Evolutionary conservation across 2,797 vertebrate genomes (phyloP).

Genomic region (Pangasius larnaudii): DNA sequence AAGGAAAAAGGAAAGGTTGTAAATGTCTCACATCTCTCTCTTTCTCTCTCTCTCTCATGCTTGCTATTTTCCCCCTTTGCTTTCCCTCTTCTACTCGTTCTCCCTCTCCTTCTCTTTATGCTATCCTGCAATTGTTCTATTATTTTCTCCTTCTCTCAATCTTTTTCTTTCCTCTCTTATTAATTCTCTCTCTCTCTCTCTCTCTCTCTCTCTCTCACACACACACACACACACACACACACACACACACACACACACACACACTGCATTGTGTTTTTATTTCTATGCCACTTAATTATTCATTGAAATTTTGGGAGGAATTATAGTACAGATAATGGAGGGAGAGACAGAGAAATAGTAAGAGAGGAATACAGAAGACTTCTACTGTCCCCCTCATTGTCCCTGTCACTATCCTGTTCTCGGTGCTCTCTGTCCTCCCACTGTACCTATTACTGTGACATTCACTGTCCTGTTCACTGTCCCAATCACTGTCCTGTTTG

Average conservation of each 20-base stretch:
- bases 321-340: not conserved
- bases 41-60: not conserved
- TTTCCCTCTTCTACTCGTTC: too few species aligned
- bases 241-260: slow-evolving; percentile 4
- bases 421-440: not conserved
- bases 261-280: not conserved
- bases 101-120: too few species aligned
- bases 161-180: not conserved
- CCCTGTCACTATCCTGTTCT: not conserved
- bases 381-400: not conserved
- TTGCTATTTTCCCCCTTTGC: too few species aligned
- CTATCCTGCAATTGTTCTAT: too few species aligned
- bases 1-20: not conserved
- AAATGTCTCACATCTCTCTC: not conserved
- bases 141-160: not conserved
- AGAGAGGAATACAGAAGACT: not conserved
- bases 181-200: not conserved
- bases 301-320: not conserved
- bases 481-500: not conserved
- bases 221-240: not conserved
- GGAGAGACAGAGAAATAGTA: not conserved
- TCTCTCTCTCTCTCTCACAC: not conserved
- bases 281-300: not conserved
- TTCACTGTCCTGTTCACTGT: not conserved
- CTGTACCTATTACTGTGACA: not conserved